phyloP scores from a whole-genome alignment of 2,888 invertebrate species.

The Norana najaformis region DNA sequence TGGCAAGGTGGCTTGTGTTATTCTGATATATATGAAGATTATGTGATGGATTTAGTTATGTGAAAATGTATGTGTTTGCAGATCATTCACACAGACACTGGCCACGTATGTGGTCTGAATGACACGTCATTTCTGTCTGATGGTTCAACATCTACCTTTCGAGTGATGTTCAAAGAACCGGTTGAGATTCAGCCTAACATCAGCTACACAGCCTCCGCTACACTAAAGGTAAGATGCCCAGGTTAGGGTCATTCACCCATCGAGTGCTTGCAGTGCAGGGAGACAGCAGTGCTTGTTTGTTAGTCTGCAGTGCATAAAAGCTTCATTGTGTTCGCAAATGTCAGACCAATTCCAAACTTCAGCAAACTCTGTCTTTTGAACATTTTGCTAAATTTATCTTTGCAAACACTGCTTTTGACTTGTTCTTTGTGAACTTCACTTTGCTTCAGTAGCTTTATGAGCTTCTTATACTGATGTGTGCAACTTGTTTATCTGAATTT shows the following conservation, averaged over 20 bases:
- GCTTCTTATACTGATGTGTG: not conserved
- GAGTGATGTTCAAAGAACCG: slow-evolving; percentile 82
- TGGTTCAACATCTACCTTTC: slow-evolving; percentile 76
- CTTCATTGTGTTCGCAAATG: no score
- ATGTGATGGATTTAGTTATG: not conserved
- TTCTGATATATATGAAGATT: not conserved
- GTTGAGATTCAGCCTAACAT: slow-evolving; percentile 78
- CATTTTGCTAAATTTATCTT: not conserved
- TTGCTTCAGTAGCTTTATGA: not conserved
- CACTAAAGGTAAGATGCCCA: slow-evolving; percentile 69
- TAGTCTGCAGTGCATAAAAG: no score
- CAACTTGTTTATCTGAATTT: no score
- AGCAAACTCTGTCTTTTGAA: not conserved
- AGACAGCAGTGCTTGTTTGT: not conserved
- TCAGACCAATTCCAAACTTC: not conserved
- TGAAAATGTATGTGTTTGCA: slow-evolving; percentile 43
- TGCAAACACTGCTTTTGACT: not conserved
- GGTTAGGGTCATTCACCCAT: not conserved
- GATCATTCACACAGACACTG: slow-evolving; percentile 76
- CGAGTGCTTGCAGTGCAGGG: not conserved
- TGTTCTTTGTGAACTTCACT: not conserved
- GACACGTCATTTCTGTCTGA: slow-evolving; percentile 78
- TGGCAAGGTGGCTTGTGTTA: not conserved
- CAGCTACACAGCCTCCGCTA: slow-evolving; percentile 79
- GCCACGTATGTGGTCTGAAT: slow-evolving; percentile 75